Conservation (phyloP, 2,888 invertebrate genomes). For the Drosophila ezoana region DNA sequence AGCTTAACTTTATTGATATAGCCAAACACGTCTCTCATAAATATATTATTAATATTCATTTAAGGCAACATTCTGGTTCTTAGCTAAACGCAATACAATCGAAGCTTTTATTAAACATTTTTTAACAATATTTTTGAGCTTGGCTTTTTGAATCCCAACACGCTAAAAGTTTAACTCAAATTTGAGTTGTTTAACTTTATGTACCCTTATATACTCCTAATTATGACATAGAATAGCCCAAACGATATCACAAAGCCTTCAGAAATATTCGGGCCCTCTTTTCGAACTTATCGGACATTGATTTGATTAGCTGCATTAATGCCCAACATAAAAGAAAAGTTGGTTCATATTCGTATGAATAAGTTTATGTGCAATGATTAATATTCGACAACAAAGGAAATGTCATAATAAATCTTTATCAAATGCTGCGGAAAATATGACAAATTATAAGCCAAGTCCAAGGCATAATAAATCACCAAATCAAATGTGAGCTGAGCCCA, state of each 20-base stretch:
- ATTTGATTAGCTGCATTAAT: slow-evolving; percentile 56
- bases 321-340: slow-evolving; percentile 34
- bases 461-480: slow-evolving; percentile 76
- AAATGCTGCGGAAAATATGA: slow-evolving; percentile 67
- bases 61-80: no score
- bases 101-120: no score
- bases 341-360: slow-evolving; percentile 30
- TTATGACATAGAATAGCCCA: slow-evolving; percentile 40
- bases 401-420: slow-evolving; percentile 83
- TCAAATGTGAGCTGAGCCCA: slow-evolving; percentile 56
- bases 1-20: background rate
- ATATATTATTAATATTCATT: background rate
- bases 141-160: slow-evolving; percentile 1
- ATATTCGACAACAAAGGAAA: slow-evolving; percentile 61
- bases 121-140: no score
- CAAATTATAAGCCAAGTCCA: slow-evolving; percentile 64
- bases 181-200: slow-evolving; percentile 34
- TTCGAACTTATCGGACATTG: slow-evolving; percentile 30
- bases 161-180: slow-evolving; percentile 2
- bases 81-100: no score
- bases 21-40: background rate
- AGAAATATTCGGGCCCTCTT: slow-evolving; percentile 29
- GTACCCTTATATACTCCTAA: slow-evolving; percentile 37
- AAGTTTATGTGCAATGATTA: slow-evolving; percentile 39
- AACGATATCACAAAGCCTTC: slow-evolving; percentile 27